Percentiles rank a stretch among this genome's conserved stretches.
Conservation (phyloP, 2,113 vertebrate species). For the Picathartes gymnocephalus region DNA sequence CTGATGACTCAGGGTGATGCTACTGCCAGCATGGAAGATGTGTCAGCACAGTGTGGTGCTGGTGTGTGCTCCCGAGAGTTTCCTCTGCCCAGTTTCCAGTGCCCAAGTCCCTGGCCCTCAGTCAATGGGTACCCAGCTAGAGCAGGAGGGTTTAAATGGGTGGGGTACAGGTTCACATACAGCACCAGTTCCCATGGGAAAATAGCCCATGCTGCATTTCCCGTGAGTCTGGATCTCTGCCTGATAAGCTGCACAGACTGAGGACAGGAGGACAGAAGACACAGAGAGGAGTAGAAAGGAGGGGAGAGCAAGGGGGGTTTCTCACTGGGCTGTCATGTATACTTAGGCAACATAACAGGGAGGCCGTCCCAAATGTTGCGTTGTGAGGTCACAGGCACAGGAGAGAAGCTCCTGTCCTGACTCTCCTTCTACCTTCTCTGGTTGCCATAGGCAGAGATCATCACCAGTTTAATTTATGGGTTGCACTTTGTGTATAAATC, state of each 20-base stretch:
- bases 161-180: not conserved
- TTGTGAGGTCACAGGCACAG: not conserved
- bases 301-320: not conserved
- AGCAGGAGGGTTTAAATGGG: not conserved
- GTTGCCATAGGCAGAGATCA: not conserved
- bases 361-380: not conserved
- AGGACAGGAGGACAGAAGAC: not conserved
- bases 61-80: not conserved
- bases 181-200: not conserved
- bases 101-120: not conserved
- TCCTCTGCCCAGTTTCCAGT: not conserved
- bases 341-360: not conserved
- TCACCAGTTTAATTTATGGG: not conserved
- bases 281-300: not conserved
- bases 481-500: not conserved
- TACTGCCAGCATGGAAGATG: not conserved
- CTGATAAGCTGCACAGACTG: not conserved
- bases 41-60: not conserved
- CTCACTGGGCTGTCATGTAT: not conserved
- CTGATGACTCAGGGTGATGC: not conserved
- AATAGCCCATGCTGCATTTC: not conserved
- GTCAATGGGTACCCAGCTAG: fast-evolving
- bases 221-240: not conserved
- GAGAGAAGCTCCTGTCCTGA: not conserved
- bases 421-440: not conserved